Evolutionary conservation across 2,113 vertebrate genomes (phyloP).

Genomic region (Tyrannus savana): DNA sequence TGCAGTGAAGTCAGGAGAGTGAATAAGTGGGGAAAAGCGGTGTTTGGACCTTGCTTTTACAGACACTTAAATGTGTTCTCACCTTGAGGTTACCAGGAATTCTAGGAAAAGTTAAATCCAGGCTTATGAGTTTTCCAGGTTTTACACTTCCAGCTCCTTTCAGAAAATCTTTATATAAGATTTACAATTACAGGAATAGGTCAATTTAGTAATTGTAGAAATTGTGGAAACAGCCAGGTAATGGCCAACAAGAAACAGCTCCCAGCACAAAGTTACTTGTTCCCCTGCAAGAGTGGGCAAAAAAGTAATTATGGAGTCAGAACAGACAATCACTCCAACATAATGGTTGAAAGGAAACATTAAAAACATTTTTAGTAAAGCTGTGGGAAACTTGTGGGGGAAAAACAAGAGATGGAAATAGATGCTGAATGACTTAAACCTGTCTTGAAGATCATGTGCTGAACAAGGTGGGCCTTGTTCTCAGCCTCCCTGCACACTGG

Average conservation of each 20-base stretch:
- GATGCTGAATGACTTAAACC: neutral
- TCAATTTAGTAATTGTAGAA: neutral
- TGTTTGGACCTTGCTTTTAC: neutral
- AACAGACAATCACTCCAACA: neutral
- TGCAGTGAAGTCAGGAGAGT: neutral
- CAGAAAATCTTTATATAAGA: neutral
- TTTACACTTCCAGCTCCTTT: neutral
- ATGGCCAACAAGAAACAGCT: neutral
- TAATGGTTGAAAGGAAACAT: neutral
- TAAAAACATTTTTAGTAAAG: neutral
- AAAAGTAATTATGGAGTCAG: neutral
- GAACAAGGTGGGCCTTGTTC: neutral
- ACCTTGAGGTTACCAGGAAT: neutral
- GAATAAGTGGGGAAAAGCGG: neutral
- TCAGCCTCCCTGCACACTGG: neutral
- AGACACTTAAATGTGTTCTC: neutral
- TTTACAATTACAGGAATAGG: neutral
- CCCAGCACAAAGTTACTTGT: neutral
- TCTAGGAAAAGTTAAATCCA: neutral
- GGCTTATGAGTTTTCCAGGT: neutral
- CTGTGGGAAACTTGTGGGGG: neutral
- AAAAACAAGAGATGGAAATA: fast-evolving
- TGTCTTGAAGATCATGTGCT: neutral
- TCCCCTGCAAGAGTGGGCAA: neutral
- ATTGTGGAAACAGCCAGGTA: fast-evolving